Evolutionary conservation across 2,888 invertebrate species (phyloP).

Genomic region (Cataglyphis cursor): DNA sequence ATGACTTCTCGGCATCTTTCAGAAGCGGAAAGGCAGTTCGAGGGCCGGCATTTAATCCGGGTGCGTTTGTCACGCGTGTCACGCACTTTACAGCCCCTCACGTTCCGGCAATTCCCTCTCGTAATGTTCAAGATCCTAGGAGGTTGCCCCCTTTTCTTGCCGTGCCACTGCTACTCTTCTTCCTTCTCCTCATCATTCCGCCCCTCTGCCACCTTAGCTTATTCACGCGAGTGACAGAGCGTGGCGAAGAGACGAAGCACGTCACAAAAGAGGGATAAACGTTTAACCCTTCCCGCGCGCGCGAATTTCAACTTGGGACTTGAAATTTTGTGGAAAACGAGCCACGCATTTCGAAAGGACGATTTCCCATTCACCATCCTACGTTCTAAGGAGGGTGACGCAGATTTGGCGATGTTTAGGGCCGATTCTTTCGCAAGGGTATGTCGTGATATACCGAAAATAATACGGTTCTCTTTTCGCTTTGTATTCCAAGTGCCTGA

Average conservation of each 20-base stretch:
- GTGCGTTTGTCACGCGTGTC: slow-evolving; percentile 69
- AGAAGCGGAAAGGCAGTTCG: slow-evolving; percentile 29
- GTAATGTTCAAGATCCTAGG: slow-evolving; percentile 63
- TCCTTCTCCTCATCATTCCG: slow-evolving; percentile 12
- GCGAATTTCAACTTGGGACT: slow-evolving; percentile 46
- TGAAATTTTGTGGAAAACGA: slow-evolving; percentile 62
- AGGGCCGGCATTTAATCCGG: slow-evolving; percentile 61
- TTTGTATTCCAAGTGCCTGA: slow-evolving; percentile 17
- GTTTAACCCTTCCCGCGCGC: slow-evolving; percentile 58
- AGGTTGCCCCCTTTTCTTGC: slow-evolving; percentile 15
- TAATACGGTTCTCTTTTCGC: neutral
- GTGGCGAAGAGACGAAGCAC: slow-evolving; percentile 45
- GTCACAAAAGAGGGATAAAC: slow-evolving; percentile 55
- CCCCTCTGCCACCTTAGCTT: slow-evolving; percentile 52
- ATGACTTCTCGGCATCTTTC: slow-evolving; percentile 42
- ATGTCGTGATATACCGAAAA: neutral
- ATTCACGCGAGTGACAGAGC: slow-evolving; percentile 61
- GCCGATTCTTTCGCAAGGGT: slow-evolving; percentile 18
- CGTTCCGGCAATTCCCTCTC: slow-evolving; percentile 66
- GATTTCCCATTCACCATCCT: neutral
- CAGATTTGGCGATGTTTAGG: slow-evolving; percentile 10
- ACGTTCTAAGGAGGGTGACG: neutral
- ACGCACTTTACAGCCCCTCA: slow-evolving; percentile 63
- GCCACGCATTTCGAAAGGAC: slow-evolving; percentile 21
- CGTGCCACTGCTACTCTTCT: slow-evolving; percentile 22